Base-by-base conservation (phyloP, 2,888 invertebrate genomes). In the Saturnia pavonia region DNA sequence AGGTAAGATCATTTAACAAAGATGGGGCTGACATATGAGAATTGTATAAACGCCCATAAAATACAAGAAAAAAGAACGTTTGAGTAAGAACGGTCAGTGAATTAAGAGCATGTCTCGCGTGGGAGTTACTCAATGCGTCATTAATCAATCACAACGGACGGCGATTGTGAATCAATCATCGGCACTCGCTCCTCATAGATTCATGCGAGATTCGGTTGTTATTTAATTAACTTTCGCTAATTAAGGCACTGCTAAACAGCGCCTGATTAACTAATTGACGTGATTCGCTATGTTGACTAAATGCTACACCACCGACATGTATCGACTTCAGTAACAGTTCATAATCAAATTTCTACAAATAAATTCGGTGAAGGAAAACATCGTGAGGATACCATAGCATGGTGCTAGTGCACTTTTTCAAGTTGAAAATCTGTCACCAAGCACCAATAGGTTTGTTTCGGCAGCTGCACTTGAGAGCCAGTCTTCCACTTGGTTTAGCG, bases 111-210 rank as follows among this genome's bases (percentile, higher is more conserved):
- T 73, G 79, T 77, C 77, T 78, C 78, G 75, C 73, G 77, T 77
- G 76, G 76, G 80, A 78, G 80, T 77, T 71, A 69, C 75, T 77
- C 72, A 74, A 71, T 71, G 67, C 74, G 73, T 82, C 85, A 84
- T 87, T 85, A 84, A 86, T 87, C 84, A 86, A 82, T 77, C 80
- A 72, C 70, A 73, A 69, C 71, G 74, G 70, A 72, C 51, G 48
- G 74, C 69, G 69, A 74, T 69, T 76, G 73, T 71, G 77, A 77
- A 81, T 83, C 81, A 78, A 82, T 82, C 82, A 83, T 79, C 71
- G 72, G 68, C 66, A 67, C 71, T 73, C 63, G 72, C 70, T 51
- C 73, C 67, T 71, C 73, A 71, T 74, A 75, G 78, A 76, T 80
- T 77, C 74, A 72, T 70, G 68, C 70, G 73, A 68, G 54, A 54